Evolutionary conservation across 37 sponge, comb jelly and placozoan genomes (phyloP).

Genomic region (Oopsacas minuta): DNA sequence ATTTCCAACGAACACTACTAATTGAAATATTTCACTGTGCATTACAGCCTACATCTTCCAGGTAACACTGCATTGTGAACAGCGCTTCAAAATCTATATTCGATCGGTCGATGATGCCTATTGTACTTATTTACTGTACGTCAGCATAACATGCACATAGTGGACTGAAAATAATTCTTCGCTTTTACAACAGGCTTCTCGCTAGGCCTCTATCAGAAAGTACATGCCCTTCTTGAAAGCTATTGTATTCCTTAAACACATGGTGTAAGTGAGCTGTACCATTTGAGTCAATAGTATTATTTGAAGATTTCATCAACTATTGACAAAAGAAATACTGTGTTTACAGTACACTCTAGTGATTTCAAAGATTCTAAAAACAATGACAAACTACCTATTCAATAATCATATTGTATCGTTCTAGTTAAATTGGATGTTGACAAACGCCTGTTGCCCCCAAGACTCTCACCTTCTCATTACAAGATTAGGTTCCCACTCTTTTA

Average conservation of each 20-base stretch:
- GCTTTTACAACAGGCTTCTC: neutral
- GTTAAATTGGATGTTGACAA: neutral
- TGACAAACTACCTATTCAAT: neutral
- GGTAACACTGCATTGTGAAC: too few species aligned
- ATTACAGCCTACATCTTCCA: too few species aligned
- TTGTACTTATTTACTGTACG: too few species aligned
- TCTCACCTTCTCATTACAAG: neutral
- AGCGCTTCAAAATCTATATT: too few species aligned
- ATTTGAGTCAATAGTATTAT: neutral
- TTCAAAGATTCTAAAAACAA: constrained; percentile 3
- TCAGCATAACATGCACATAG: too few species aligned
- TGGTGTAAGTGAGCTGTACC: neutral
- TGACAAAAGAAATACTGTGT: neutral
- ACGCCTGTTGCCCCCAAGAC: neutral
- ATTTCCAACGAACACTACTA: too few species aligned
- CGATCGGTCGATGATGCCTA: too few species aligned
- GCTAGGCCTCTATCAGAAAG: neutral
- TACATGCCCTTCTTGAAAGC: neutral
- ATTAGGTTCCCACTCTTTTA: neutral
- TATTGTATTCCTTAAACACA: neutral
- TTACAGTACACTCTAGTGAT: neutral
- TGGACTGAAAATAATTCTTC: too few species aligned
- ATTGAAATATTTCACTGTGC: too few species aligned
- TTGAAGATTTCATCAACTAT: neutral
- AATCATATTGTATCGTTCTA: neutral